Base-by-base conservation (phyloP, 2,113 vertebrate species). In the Spea bombifrons region DNA sequence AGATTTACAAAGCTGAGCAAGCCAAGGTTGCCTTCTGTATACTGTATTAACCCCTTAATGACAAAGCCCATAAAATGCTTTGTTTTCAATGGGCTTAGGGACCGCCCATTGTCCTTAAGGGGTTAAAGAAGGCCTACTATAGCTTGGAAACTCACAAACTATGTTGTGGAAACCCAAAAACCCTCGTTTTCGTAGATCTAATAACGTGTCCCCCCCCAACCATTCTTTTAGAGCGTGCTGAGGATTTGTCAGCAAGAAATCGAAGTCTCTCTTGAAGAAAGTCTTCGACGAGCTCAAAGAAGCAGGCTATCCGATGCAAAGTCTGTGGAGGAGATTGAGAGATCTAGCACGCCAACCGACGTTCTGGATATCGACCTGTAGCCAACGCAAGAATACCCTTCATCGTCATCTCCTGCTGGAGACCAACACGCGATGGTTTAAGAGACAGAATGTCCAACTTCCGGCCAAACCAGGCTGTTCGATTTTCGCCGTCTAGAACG, bases 261-360 rank as follows among this genome's bases (percentile, higher is more conserved):
- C 13, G 81, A 82, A 50, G 3, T 71, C 3, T 77, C 76, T 3
- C 46, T 82, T 6, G 57, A 79, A 8, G 65, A 72, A 49, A 74
- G 68, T 8, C 45, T 82, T 7, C 66, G 17, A 2, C 66, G 71
- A 50, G 76, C 81, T 13, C n/a, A 49, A 4, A 17, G 57, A 13
- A 63, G 53, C 49, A 4, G 59, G 13, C 5, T 5, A 0, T 3
- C 57, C 12, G 48, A 66, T 8, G 66, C 66, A 30, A 71, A 43
- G 4, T 48, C 66, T 6, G 30, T 78, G 0, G 81, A 75, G 16
- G 76, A 82, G 66, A 64, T 50, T 3, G 81, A 82, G 64, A 70
- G 81, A 48, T 69, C 81, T 6, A 75, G 76, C 46, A 82, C 81
- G 9, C 81, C 81, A 3, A 82, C 67, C 2, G 81, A 82, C 16